Conservation (phyloP, 1,140 invertebrate species). For the Wasmannia auropunctata region DNA sequence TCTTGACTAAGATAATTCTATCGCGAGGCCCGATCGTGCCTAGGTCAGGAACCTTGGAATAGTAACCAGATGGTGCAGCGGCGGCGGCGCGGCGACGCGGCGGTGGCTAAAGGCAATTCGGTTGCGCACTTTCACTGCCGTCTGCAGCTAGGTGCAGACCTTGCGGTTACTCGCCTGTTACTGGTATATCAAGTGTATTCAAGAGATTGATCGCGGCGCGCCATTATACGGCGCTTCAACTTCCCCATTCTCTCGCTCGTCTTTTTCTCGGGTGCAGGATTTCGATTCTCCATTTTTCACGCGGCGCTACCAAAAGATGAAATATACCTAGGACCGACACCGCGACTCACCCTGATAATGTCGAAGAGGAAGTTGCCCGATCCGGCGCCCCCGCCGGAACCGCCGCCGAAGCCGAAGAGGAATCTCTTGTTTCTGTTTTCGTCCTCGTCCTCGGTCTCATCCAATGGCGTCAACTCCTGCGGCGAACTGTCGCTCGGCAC, state of each 20-base stretch:
- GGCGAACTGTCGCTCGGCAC: conserved; percentile 84
- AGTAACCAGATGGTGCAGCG: conserved; percentile 46
- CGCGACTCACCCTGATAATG: conserved; percentile 91
- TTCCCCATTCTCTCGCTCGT: background rate
- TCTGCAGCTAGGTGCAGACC: conserved; percentile 64
- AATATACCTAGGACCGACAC: background rate
- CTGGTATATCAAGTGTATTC: conserved; percentile 58
- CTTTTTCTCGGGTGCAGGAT: background rate
- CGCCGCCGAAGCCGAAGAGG: conserved; percentile 88
- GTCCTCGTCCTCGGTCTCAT: conserved; percentile 88
- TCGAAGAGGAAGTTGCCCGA: conserved; percentile 95
- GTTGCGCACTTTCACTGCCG: conserved; percentile 67
- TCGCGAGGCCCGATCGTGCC: conserved; percentile 33
- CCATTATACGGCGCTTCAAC: background rate
- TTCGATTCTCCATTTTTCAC: conserved; percentile 40
- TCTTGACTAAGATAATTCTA: background rate
- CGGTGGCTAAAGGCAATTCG: conserved; percentile 63
- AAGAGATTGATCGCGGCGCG: background rate
- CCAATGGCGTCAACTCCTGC: conserved; percentile 86
- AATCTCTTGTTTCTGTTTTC: conserved; percentile 93
- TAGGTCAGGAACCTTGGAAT: conserved; percentile 73
- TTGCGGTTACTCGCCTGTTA: conserved; percentile 66
- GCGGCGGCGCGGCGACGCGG: too few species aligned
- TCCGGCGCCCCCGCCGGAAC: conserved; percentile 86
- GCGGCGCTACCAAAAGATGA: background rate